These are phyloP conservation scores for Camponotus vicinus DNA, from an alignment of 1,140 invertebrate genomes.

Conservation along the genomic window DNA sequence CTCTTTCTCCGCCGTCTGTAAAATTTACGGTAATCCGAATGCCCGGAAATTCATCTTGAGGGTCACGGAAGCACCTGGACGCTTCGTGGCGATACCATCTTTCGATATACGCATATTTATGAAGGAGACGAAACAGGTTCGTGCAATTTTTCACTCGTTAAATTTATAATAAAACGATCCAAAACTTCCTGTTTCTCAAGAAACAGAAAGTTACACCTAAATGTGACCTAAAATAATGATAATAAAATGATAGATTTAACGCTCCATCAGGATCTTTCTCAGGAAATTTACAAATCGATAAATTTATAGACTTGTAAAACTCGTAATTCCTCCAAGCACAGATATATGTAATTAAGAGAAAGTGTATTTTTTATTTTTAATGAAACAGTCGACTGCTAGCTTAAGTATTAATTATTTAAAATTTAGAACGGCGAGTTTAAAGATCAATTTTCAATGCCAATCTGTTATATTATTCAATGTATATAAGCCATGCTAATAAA, in stretches of 20 bases:
- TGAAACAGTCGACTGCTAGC: neutral
- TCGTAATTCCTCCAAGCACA: neutral
- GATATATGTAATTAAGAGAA: neutral
- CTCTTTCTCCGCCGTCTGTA: conserved; percentile 8
- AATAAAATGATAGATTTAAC: conserved; percentile 16
- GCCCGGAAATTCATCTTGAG: conserved; percentile 56
- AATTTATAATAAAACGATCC: neutral
- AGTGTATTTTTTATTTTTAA: neutral
- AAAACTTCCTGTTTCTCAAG: neutral
- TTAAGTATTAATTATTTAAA: neutral
- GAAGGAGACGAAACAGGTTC: conserved; percentile 17
- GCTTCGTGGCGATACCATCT: neutral
- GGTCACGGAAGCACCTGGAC: neutral
- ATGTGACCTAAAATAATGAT: neutral
- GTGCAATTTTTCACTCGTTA: neutral
- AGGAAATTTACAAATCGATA: conserved; percentile 6
- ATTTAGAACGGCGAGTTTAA: neutral
- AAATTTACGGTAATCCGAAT: conserved; percentile 9
- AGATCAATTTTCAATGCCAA: neutral
- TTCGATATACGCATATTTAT: conserved; percentile 52
- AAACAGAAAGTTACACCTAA: neutral
- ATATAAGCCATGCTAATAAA: conserved; percentile 37
- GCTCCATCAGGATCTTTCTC: neutral
- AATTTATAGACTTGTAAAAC: neutral
- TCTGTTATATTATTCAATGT: neutral